Evolutionary conservation across 1,140 invertebrate genomes (phyloP), one percentile per base, ranked within the genome.

Genomic region (Copidosoma floridanum): DNA sequence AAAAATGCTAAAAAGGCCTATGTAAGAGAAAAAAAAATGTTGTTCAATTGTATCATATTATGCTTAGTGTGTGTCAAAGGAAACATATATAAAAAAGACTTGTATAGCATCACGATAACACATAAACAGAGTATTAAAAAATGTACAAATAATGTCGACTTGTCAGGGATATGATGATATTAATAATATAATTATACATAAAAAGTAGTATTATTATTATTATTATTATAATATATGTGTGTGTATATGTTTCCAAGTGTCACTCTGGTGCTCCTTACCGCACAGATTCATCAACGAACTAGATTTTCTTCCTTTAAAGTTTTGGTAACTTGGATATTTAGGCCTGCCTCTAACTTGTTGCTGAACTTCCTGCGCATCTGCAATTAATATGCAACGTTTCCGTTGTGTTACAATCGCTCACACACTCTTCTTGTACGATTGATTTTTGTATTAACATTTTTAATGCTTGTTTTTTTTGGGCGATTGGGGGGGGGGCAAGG

Each of bases 261-360:
- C 75, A 75, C 72, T 74, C 40, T 51, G 69, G 73, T 73, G 69
- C 74, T 81, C 85, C 89, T 93, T 93, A 93, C 91, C 91, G 84
- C 89, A 91, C 85, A 93, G 86, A 88, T 93, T 93, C 90, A 93
- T 92, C 85, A 93, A 86, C 79, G 91, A 93, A 86, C 89, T 92
- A 82, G 90, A 93, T 84, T 93, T 93, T 86, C 90, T 88, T 78
- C 89, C 84, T 85, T 88, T 88, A 88, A 88, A 88, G 86, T 88
- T 88, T 87, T 89, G 87, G 86, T 88, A 89, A 85, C 86, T 88
- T 80, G 86, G 83, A 85, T 88, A 89, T 87, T 89, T 89, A 86
- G 86, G 85, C 82, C 87, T 85, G 84, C 87, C 86, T 84, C 87
- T 87, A 82, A 85, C 81, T 81, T 87, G 84, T 79, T 82, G 84